Conservation (phyloP, 2,797 vertebrate genomes). For the Chrysocyon brachyurus region DNA sequence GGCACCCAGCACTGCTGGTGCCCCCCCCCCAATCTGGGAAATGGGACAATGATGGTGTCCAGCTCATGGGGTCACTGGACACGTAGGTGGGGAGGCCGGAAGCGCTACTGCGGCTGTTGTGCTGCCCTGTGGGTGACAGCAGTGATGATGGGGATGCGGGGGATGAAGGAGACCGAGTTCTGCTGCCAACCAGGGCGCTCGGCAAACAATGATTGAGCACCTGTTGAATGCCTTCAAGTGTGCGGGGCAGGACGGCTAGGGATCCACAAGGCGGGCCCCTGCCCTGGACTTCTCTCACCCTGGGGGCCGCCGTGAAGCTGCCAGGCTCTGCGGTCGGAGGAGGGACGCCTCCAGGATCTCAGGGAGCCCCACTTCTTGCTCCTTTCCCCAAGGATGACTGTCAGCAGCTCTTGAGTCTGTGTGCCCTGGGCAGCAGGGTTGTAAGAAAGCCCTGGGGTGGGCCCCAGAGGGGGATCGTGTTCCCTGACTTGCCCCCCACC, state of each 20-base stretch:
- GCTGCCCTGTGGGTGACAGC: neutral
- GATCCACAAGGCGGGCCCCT: neutral
- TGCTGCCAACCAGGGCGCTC: neutral
- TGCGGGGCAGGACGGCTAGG: fast-evolving
- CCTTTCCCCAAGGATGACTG: neutral
- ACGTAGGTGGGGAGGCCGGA: fast-evolving
- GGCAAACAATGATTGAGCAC: neutral
- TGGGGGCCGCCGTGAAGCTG: fast-evolving
- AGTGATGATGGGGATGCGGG: neutral
- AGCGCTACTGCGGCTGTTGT: neutral
- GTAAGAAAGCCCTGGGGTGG: neutral
- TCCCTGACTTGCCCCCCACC: neutral
- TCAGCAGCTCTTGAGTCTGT: neutral
- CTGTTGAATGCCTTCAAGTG: too few relatives aligned
- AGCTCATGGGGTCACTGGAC: neutral
- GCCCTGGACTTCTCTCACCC: neutral
- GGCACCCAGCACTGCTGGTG: neutral
- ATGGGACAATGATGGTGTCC: neutral
- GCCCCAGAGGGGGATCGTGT: fast-evolving
- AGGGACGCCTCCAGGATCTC: neutral
- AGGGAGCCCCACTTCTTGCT: neutral
- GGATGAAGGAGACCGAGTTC: neutral
- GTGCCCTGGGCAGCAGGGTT: neutral
- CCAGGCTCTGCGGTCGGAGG: neutral
- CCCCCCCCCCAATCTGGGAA: neutral